Percentiles rank a stretch among this genome's conserved stretches.
These are phyloP conservation scores for Tenthredo livida DNA, from an alignment of 2,888 invertebrate genomes.

Conservation along the genomic window DNA sequence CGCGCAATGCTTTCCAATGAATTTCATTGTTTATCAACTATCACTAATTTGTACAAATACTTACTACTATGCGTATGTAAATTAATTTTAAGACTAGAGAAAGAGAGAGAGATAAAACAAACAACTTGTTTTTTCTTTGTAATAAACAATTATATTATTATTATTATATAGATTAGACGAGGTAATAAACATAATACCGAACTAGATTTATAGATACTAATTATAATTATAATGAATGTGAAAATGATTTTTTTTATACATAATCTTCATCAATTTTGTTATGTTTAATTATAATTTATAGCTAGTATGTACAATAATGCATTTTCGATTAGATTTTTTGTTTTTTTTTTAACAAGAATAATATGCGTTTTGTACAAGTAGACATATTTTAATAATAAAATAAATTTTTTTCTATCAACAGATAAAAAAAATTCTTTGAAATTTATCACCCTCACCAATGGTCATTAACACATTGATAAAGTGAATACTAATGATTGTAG, in stretches of 20 bases:
- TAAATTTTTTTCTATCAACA: slow-evolving; percentile 14
- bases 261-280: background rate
- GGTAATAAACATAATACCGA: slow-evolving; percentile 9
- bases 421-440: background rate
- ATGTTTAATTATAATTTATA: slow-evolving; percentile 8
- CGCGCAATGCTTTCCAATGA: slow-evolving; percentile 69
- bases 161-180: slow-evolving; percentile 7
- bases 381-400: slow-evolving; percentile 41
- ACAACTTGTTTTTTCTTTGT: background rate
- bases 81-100: slow-evolving; percentile 17
- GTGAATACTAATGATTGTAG: slow-evolving; percentile 12
- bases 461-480: background rate
- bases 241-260: slow-evolving; percentile 9
- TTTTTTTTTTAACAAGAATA: slow-evolving; percentile 6
- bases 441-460: background rate
- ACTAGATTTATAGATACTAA: background rate
- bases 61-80: background rate
- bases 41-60: slow-evolving; percentile 46
- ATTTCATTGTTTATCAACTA: slow-evolving; percentile 36
- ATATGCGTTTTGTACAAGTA: slow-evolving; percentile 42
- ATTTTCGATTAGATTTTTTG: slow-evolving; percentile 14
- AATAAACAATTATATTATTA: slow-evolving; percentile 6
- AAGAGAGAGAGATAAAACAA: background rate
- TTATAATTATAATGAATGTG: background rate
- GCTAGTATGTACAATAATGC: slow-evolving; percentile 33